phyloP scores from a whole-genome alignment of 2,888 invertebrate species.

The Agriopis leucophaearia region DNA sequence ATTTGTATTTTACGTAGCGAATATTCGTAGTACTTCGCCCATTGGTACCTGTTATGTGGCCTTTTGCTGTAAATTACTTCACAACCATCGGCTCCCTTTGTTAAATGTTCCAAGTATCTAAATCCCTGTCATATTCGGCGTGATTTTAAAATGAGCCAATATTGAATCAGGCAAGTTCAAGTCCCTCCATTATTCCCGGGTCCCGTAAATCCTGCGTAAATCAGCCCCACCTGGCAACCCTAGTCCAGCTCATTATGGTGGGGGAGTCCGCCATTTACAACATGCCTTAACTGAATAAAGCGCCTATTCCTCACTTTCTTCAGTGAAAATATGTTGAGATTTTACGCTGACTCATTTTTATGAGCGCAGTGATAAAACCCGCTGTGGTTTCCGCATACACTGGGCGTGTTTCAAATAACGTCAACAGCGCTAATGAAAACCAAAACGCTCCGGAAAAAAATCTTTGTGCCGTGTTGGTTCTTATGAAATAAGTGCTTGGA shows the following conservation, averaged over 20 bases:
- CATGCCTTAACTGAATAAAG: constrained; percentile 55
- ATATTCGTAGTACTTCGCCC: too few species aligned
- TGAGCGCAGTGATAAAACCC: constrained; percentile 6
- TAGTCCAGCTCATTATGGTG: constrained; percentile 51
- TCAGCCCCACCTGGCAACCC: constrained; percentile 33
- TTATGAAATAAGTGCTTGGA: too few species aligned
- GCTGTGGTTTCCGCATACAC: constrained; percentile 6
- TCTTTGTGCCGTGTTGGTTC: not conserved
- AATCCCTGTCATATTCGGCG: not conserved
- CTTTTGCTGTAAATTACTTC: too few species aligned
- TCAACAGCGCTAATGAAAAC: too few species aligned
- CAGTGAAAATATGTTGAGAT: constrained; percentile 36
- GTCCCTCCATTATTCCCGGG: not conserved
- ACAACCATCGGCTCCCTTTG: not conserved
- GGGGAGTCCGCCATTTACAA: constrained; percentile 53
- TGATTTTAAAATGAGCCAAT: not conserved
- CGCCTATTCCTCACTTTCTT: constrained; percentile 34
- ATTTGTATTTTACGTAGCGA: too few species aligned
- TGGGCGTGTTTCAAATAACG: too few species aligned
- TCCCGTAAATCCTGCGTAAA: constrained; percentile 29
- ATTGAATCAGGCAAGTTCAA: constrained; percentile 1
- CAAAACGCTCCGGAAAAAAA: too few species aligned
- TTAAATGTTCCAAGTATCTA: not conserved
- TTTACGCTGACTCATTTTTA: constrained; percentile 27
- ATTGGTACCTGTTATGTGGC: too few species aligned